phyloP scores from a whole-genome alignment of 1,140 invertebrate species.

The Potamilus streckersoni region DNA sequence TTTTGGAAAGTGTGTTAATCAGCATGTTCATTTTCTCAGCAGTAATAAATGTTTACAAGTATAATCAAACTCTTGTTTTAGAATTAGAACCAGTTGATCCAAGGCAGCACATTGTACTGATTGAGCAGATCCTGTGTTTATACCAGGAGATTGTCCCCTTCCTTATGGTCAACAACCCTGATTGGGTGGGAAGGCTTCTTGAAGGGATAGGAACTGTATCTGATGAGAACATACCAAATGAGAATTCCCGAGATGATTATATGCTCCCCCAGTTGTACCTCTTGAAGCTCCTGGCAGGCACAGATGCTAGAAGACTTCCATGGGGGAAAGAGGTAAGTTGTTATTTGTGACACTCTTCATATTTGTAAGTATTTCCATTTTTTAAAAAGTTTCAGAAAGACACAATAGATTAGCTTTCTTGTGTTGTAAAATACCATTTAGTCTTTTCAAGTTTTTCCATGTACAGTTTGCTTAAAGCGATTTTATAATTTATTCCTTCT shows the following conservation, averaged over 20 bases:
- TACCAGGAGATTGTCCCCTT: constrained; percentile 26
- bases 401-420: background rate
- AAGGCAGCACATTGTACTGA: background rate
- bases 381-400: constrained; percentile 1
- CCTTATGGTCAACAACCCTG: constrained; percentile 17
- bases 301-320: constrained; percentile 28
- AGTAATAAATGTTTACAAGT: too few relatives aligned
- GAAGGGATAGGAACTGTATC: constrained; percentile 22
- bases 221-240: background rate
- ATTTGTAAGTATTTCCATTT: too few relatives aligned
- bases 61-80: too few relatives aligned
- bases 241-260: background rate
- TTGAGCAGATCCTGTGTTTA: constrained; percentile 29
- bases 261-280: constrained; percentile 31
- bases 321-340: constrained; percentile 30
- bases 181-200: constrained; percentile 16
- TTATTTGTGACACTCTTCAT: too few relatives aligned
- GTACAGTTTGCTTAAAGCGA: too few relatives aligned
- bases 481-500: too few relatives aligned
- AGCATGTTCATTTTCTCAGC: too few relatives aligned
- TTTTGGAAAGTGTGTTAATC: too few relatives aligned
- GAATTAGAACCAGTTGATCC: too few relatives aligned
- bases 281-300: constrained; percentile 34
- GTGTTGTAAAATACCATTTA: too few relatives aligned
- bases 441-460: too few relatives aligned